These are phyloP conservation scores for Lasioglossum baleicum DNA, from an alignment of 1,140 invertebrate species.

Conservation along the genomic window DNA sequence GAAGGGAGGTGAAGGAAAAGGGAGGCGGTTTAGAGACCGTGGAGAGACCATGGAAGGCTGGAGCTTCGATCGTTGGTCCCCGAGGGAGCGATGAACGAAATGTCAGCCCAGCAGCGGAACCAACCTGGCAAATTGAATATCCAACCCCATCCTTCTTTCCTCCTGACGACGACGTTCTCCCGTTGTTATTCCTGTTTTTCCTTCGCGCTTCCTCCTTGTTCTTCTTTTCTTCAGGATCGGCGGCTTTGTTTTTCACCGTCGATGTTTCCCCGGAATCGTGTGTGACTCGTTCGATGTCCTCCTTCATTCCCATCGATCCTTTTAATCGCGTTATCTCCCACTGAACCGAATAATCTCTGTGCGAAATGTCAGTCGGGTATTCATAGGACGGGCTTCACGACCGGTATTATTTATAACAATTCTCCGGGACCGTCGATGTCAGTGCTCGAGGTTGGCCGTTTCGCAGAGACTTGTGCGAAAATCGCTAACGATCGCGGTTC, in stretches of 20 bases:
- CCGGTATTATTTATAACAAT: constrained; percentile 13
- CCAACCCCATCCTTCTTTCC: constrained; percentile 39
- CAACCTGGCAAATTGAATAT: constrained; percentile 70
- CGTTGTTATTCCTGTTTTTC: too few species aligned
- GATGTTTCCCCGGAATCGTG: not conserved
- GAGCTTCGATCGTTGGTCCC: constrained; percentile 57
- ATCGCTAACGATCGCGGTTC: too few species aligned
- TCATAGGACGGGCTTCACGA: not conserved
- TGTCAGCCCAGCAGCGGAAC: constrained; percentile 71
- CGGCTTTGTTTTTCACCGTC: not conserved
- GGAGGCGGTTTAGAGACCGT: constrained; percentile 49
- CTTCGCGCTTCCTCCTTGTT: not conserved
- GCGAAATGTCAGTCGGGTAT: constrained; percentile 2
- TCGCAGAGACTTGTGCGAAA: too few species aligned
- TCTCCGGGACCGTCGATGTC: not conserved
- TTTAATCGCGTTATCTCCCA: not conserved
- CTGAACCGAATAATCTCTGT: not conserved
- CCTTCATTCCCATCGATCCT: not conserved
- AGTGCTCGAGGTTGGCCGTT: not conserved
- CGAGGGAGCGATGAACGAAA: constrained; percentile 70
- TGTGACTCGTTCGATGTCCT: constrained; percentile 5
- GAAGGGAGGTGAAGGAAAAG: too few species aligned
- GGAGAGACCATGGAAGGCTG: constrained; percentile 43
- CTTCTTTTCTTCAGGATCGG: too few species aligned
- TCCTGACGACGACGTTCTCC: constrained; percentile 16